Base-by-base conservation (phyloP, 2,797 vertebrate species). In the Florisuga fusca region DNA sequence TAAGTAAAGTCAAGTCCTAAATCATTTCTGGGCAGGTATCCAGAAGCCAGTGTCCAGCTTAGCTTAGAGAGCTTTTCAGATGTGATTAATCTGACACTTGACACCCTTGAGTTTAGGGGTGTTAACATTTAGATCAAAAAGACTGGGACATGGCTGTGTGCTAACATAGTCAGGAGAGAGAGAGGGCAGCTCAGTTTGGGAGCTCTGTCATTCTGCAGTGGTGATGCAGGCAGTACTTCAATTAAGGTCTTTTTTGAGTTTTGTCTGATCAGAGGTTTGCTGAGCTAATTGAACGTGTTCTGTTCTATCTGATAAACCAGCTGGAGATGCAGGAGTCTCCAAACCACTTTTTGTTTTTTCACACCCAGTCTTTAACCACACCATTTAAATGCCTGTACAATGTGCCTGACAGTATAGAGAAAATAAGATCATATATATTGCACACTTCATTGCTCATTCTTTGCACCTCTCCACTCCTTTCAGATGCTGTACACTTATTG, bases 201-300 rank as follows among this genome's bases (percentile, higher is more conserved):
- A 87, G 27, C 59, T 67, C 11, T 83, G 54, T 84, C 53, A 19
- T 94, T 50, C 67, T 79, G 48, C 81, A 33, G 12, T 23, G 8
- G 10, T 92, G 82, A 93, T 0, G 5, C 59, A 79, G 58, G 58
- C 69, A 80, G 62, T 58, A 46, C 45, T 78, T 87, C 84, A 85
- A 85, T 23, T 3, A 36, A 84, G 54, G 91, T 46, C 23, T 50
- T 67, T 85, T 72, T 33, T 66, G 34, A 6, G 5, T 41, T 41
- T 41, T 41, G 38, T 41, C 58, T 75, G 89, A 96, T 95, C 91
- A 90, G 79, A 72, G 87, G 55, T 82, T 90, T 95, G 91, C 83
- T 93, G 82, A 80, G 76, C 21, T 89, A 64, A 85, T 46, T 85
- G 36, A 80, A 85, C 10, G 57, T 87, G 13, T 38, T 61, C 58